Evolutionary conservation across 2,113 vertebrate genomes (phyloP), one percentile per base, ranked within the genome.

Genomic region (Mustela lutreola): DNA sequence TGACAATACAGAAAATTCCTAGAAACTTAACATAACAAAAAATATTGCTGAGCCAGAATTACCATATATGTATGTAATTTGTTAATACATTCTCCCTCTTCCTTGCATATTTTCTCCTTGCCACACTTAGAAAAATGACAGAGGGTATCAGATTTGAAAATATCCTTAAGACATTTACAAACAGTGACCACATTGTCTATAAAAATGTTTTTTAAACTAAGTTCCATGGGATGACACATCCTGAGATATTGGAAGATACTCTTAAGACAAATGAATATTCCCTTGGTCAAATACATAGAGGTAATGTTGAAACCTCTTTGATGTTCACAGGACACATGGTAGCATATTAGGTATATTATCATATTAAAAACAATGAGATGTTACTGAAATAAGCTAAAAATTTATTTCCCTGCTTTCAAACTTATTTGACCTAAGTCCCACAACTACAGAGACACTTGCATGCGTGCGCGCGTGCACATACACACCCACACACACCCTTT

Each of bases 371-470:
- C 16, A 80, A 45, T 60, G 7, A 89, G 36, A 86, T 83, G 8
- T 39, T 60, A 42, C 5, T 94, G 15, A 88, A 62, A 45, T 71
- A 86, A 79, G 42, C 93, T 90, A 94, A 86, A 31, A 45, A 97
- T 31, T 60, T 58, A 75, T 53, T 67, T 89, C 11, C 2, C 3
- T 80, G 11, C 28, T 93, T 94, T 84, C 11, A 90, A 92, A 31
- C 4, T 67, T 78, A 96, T 22, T 33, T 67, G 70, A 87, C 24
- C 1, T 22, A 62, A 67, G 56, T 18, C 14, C 31, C 50, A 21
- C 10, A 18, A 31, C 36, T 33, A 48, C 7, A 9, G 42, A 9
- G 42, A 19, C n/a, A 45, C 26, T 24, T 6, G 36, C 36, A 10
- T 15, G 75, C 11, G 3, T 7, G 3, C 21, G 36, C 7, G 4